Base-by-base conservation (phyloP, 2,888 invertebrate species). In the Eupsilia transversa region DNA sequence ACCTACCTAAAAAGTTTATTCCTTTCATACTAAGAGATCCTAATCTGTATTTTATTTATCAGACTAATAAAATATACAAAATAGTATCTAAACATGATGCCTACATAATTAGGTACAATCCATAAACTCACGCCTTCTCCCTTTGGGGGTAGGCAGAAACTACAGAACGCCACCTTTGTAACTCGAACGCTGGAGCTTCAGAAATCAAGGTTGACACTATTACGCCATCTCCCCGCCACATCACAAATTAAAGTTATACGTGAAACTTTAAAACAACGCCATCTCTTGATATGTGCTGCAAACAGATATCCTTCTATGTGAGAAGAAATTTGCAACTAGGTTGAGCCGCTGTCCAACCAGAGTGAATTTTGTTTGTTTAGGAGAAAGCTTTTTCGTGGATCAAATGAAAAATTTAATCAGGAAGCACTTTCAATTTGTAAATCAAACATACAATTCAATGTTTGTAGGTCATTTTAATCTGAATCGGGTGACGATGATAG, bases 181-280 rank as follows among this genome's bases (percentile, higher is more conserved):
- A n/a, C n/a, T 52, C 10, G 20, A 54, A 38, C 33, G 10, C n/a
- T n/a, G 20, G 54, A 43, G 6, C 14, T n/a, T 10, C 17, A 43
- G n/a, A 56, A 27, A 17, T 56, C 33, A 30, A n/a, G 14, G 23
- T 10, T 30, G 20, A 20, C 4, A n/a, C 9, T 17, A 12, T n/a
- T 27, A 27, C 27, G 71, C 71, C 57, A 57, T 46, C 35, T 57
- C 2, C 1, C 66, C 9, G 30, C 14, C 30, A 20, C 14, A 27
- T 23, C 0, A 10, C n/a, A 20, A 33, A 56, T 72, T 46, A 38
- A 72, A 38, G 10, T 27, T 41, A 9, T 5, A 38, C 23, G 9
- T 71, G 14, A 54, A 54, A 14, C 14, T 54, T 14, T 17, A 27
- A 49, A 72, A 46, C n/a, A 49, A n/a, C 57, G 72, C 72, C 72